These are phyloP conservation scores for Avahi laniger DNA, from an alignment of 2,797 vertebrate genomes.

Conservation along the genomic window DNA sequence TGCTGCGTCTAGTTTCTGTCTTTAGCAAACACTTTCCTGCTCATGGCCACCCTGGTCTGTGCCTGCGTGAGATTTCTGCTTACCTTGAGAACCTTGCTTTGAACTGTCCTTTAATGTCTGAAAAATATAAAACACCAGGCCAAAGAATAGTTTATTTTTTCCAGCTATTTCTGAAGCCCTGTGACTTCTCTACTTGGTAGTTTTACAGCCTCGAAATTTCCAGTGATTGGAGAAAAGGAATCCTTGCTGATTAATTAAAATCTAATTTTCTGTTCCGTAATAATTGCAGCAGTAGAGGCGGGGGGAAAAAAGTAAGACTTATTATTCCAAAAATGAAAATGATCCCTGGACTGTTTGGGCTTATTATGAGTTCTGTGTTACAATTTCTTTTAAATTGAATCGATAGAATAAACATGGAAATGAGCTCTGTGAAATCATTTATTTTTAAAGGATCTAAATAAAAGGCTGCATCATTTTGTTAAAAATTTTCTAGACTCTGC, in stretches of 20 bases:
- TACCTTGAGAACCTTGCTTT: background rate
- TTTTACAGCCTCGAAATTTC: conserved; percentile 55
- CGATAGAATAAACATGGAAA: conserved; percentile 77
- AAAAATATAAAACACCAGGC: background rate
- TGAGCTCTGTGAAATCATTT: conserved; percentile 81
- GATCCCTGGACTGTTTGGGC: conserved; percentile 78
- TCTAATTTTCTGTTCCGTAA: conserved; percentile 82
- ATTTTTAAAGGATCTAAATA: conserved; percentile 81
- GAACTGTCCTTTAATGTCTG: background rate
- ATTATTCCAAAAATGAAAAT: conserved; percentile 85
- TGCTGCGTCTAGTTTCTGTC: background rate
- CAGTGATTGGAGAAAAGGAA: conserved; percentile 58
- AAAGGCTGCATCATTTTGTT: conserved; percentile 73
- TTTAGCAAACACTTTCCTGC: background rate
- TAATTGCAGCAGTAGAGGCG: conserved; percentile 79
- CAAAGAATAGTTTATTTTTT: background rate
- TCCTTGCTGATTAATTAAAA: conserved; percentile 85
- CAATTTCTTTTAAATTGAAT: conserved; percentile 71
- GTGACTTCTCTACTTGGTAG: conserved; percentile 16
- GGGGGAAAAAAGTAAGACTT: conserved; percentile 66
- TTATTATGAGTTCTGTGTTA: conserved; percentile 75
- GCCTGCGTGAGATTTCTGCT: background rate
- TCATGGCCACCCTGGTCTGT: background rate
- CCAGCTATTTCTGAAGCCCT: conserved; percentile 29
- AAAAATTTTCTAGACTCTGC: conserved; percentile 68